A percentile compares a stretch with the other conserved stretches of the same genome.
phyloP scores from a whole-genome alignment of 2,888 invertebrate genomes.

The Poecilus cupreus region DNA sequence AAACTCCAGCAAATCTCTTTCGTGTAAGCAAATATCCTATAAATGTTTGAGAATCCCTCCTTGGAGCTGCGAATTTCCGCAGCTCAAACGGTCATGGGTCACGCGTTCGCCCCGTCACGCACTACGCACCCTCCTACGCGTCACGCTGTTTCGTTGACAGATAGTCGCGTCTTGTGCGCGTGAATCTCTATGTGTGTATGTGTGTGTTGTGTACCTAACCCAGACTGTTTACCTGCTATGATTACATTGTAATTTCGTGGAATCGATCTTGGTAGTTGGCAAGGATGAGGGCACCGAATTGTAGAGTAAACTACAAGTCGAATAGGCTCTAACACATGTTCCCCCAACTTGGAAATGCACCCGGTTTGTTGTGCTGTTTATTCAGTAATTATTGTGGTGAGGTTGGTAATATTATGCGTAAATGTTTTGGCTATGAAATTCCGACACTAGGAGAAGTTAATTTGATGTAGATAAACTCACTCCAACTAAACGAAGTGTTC shows the following conservation, averaged over 20 bases:
- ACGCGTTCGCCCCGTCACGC: not conserved
- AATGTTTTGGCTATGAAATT: not conserved
- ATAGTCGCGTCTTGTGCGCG: constrained; percentile 9
- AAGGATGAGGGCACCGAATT: not conserved
- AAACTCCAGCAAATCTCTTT: too few relatives aligned
- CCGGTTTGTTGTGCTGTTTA: not conserved
- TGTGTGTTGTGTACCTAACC: constrained; percentile 6
- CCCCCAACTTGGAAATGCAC: not conserved
- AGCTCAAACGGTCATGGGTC: not conserved
- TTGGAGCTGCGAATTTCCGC: not conserved
- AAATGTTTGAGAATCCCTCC: not conserved
- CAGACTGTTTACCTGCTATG: constrained; percentile 21
- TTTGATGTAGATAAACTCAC: too few relatives aligned
- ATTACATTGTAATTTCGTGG: constrained; percentile 28
- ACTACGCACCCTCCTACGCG: not conserved
- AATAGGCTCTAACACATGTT: not conserved
- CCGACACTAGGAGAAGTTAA: not conserved
- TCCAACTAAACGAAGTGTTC: too few relatives aligned
- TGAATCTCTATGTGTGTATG: not conserved
- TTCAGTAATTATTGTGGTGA: not conserved
- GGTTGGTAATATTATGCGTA: not conserved
- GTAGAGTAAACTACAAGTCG: not conserved
- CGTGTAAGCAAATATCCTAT: not conserved
- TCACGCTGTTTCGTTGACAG: constrained; percentile 7
- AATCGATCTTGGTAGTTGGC: not conserved